A percentile compares a stretch with the other conserved stretches of the same genome.
phyloP scores from a whole-genome alignment of 2,888 invertebrate species.

The Labia minor region DNA sequence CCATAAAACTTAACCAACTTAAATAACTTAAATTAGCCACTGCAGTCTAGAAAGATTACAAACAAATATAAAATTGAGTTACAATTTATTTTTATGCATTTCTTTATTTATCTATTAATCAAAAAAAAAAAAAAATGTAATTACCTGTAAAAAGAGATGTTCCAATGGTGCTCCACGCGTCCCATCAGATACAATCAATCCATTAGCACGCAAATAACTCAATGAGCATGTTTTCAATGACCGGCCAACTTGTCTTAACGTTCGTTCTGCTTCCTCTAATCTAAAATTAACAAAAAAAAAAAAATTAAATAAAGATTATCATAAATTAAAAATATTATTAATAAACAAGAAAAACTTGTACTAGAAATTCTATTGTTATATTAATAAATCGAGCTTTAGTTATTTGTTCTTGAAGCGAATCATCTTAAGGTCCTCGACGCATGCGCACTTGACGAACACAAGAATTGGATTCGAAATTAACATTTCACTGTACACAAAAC shows the following conservation, averaged over 20 bases:
- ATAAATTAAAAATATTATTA: too few species aligned
- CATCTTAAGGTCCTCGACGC: too few species aligned
- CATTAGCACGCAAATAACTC: constrained; percentile 35
- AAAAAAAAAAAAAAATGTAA: constrained; percentile 23
- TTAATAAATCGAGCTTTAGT: too few species aligned
- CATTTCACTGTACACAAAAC: too few species aligned
- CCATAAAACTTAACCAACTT: constrained; percentile 36
- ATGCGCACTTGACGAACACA: too few species aligned
- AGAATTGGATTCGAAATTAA: too few species aligned
- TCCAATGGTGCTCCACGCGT: constrained; percentile 35
- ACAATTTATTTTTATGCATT: too few species aligned
- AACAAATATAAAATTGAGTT: background rate
- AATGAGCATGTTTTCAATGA: constrained; percentile 35
- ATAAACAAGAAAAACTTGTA: too few species aligned
- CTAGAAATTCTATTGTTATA: too few species aligned
- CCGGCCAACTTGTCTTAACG: constrained; percentile 34
- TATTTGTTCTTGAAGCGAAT: too few species aligned
- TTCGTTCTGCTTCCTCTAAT: constrained; percentile 34
- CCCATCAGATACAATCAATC: constrained; percentile 35
- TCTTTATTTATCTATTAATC: too few species aligned
- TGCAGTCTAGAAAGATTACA: constrained; percentile 18
- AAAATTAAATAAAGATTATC: too few species aligned
- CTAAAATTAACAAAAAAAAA: constrained; percentile 14
- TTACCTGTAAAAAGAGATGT: constrained; percentile 35
- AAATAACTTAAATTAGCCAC: constrained; percentile 34